Evolutionary conservation across 2,113 vertebrate species (phyloP).

Genomic region (Bombycilla garrulus): DNA sequence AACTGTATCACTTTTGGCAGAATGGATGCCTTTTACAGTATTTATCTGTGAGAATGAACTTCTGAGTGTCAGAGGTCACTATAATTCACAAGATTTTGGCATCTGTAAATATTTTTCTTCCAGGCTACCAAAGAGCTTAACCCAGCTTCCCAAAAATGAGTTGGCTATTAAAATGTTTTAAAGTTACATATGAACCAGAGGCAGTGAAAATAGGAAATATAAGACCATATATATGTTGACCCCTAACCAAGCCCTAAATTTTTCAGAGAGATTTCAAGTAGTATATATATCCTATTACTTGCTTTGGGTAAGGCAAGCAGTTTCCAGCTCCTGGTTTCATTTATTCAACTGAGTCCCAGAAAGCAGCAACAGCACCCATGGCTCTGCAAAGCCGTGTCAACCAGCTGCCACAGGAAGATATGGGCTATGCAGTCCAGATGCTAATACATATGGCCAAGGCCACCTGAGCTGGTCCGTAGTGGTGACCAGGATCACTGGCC

Average conservation of each 20-base stretch:
- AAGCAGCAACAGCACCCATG: fast-evolving
- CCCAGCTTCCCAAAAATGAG: neutral
- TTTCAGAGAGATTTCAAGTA: neutral
- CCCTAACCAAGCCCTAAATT: neutral
- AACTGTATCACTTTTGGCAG: neutral
- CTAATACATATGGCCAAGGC: no score
- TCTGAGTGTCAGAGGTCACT: neutral
- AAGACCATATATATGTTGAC: neutral
- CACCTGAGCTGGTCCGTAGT: neutral
- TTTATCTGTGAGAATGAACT: neutral
- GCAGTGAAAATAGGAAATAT: neutral
- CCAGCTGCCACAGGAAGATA: neutral
- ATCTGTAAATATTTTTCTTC: neutral
- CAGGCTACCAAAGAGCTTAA: neutral
- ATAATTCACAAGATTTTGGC: neutral
- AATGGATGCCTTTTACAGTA: neutral
- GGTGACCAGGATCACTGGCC: neutral
- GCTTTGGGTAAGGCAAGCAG: neutral
- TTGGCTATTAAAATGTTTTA: neutral
- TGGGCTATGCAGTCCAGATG: fast-evolving
- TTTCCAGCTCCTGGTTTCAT: neutral
- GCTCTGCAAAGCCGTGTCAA: neutral
- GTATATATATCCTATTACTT: neutral
- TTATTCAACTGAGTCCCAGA: neutral
- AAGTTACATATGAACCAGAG: neutral